A percentile compares a stretch with the other conserved stretches of the same genome.
Conservation (phyloP, 2,888 invertebrate genomes). For the Nysson spinosus region DNA sequence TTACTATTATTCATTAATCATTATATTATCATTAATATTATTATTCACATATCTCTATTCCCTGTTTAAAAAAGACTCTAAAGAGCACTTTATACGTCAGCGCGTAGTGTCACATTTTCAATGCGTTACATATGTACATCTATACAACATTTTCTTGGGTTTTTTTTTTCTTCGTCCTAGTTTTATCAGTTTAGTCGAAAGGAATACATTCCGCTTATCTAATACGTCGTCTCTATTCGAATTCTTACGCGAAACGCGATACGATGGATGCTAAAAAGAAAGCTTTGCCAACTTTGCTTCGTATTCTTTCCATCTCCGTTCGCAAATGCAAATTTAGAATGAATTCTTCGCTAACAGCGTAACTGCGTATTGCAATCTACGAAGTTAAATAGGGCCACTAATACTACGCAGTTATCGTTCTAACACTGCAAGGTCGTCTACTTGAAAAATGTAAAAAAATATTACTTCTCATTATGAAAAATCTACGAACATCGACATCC, state of each 20-base stretch:
- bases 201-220: too few relatives aligned
- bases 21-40: too few relatives aligned
- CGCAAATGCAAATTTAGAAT: neutral
- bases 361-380: too few relatives aligned
- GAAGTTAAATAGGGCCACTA: too few relatives aligned
- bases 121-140: conserved; percentile 55
- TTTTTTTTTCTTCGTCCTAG: too few relatives aligned
- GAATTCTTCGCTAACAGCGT: neutral
- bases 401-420: too few relatives aligned
- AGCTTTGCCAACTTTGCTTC: conserved; percentile 22
- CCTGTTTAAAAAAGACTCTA: conserved; percentile 21
- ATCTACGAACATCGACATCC: conserved; percentile 20
- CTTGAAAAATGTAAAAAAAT: conserved; percentile 51
- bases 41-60: conserved; percentile 2
- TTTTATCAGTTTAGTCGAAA: too few relatives aligned
- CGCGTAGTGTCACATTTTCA: conserved; percentile 13
- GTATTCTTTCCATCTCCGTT: too few relatives aligned
- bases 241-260: conserved; percentile 1
- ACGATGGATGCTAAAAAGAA: neutral
- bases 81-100: conserved; percentile 35
- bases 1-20: too few relatives aligned
- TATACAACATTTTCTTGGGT: conserved; percentile 49
- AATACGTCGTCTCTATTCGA: conserved; percentile 3
- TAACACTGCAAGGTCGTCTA: conserved; percentile 31
- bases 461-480: conserved; percentile 37